Percentiles rank a stretch among this genome's conserved stretches.
Conservation (phyloP, 2,797 vertebrate species). For the Allobates femoralis region DNA sequence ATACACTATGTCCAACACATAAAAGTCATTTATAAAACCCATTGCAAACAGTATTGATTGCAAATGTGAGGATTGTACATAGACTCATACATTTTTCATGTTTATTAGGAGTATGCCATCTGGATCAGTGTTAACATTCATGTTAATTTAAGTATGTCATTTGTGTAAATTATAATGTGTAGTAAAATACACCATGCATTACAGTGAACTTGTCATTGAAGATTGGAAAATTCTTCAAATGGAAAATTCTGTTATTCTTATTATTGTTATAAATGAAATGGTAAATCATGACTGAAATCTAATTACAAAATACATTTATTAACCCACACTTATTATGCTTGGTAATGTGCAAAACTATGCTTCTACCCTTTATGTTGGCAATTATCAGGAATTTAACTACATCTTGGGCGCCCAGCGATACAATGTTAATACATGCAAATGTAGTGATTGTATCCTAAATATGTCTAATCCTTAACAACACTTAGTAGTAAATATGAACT, state of each 20-base stretch:
- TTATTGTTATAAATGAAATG: slow-evolving; percentile 20
- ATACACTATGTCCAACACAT: not conserved
- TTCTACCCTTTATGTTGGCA: not conserved
- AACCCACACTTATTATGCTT: not conserved
- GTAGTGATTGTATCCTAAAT: not conserved
- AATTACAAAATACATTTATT: slow-evolving; percentile 24
- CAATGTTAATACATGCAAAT: not conserved
- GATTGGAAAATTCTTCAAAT: slow-evolving; percentile 13
- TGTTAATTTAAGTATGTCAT: slow-evolving; percentile 15
- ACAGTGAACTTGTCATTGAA: not conserved
- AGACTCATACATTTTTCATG: not conserved
- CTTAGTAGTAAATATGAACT: not conserved
- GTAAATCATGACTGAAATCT: slow-evolving; percentile 11
- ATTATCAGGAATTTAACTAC: not conserved
- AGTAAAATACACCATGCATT: slow-evolving; percentile 10
- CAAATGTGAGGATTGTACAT: not conserved
- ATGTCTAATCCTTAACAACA: not conserved
- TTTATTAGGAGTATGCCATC: not conserved
- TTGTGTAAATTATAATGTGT: slow-evolving; percentile 6
- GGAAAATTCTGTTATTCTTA: slow-evolving; percentile 23
- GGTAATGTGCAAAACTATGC: not conserved
- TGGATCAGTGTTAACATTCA: slow-evolving; percentile 13
- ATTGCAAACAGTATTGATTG: not conserved
- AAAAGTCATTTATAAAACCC: not conserved
- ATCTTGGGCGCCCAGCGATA: not conserved